phyloP scores from a whole-genome alignment of 2,888 invertebrate genomes.

The Maniola hyperantus region DNA sequence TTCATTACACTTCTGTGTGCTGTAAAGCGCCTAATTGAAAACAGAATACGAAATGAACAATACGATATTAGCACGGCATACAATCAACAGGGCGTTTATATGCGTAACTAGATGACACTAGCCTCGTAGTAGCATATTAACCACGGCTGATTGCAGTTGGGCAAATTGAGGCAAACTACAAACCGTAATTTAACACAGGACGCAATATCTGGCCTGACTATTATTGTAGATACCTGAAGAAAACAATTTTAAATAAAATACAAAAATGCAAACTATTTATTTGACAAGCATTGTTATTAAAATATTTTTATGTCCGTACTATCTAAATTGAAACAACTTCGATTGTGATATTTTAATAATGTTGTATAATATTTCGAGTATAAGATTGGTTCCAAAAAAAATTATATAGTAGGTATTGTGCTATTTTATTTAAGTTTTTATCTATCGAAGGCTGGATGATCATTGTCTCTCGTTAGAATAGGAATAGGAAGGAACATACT shows the following conservation, averaged over 20 bases:
- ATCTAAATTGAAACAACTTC: too few species aligned
- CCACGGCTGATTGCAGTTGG: constrained; percentile 58
- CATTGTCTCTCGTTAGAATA: too few species aligned
- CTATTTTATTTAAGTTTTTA: too few species aligned
- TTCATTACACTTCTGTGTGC: constrained; percentile 31
- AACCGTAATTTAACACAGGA: constrained; percentile 35
- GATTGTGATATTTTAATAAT: too few species aligned
- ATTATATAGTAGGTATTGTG: too few species aligned
- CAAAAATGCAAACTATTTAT: too few species aligned
- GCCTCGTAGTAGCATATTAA: constrained; percentile 59
- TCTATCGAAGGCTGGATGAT: too few species aligned
- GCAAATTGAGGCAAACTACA: constrained; percentile 34
- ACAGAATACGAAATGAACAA: constrained; percentile 42
- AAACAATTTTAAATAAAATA: not conserved
- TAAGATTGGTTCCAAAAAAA: too few species aligned
- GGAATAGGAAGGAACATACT: too few species aligned
- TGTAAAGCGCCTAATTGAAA: constrained; percentile 40
- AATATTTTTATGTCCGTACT: too few species aligned
- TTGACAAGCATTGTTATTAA: too few species aligned
- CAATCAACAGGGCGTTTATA: constrained; percentile 43
- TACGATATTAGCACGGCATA: constrained; percentile 40
- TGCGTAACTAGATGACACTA: constrained; percentile 54
- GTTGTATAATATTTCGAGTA: too few species aligned
- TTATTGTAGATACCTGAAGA: not conserved
- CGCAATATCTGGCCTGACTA: constrained; percentile 26